Base-by-base conservation (phyloP, 2,888 invertebrate genomes). In the Aleiodes testaceus region DNA sequence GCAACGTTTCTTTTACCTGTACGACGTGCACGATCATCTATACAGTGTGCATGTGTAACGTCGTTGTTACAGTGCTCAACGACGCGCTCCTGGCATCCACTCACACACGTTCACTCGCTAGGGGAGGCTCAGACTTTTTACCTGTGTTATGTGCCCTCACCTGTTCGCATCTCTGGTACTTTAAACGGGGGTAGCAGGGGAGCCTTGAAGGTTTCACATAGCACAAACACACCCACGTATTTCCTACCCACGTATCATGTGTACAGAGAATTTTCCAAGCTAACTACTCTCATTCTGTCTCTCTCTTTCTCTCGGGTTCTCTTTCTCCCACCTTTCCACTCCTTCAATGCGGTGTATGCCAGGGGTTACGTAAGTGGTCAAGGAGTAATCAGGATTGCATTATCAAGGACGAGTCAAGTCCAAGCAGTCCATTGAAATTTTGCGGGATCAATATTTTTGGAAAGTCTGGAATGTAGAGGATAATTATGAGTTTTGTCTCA, bases 1-100 rank as follows among this genome's bases (percentile, higher is more conserved):
- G 76, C 81, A 81, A 87, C 86, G 84, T 84, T 86, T 86, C 85
- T 85, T 84, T 83, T 83, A 85, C 86, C 86, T 85, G 85, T 81
- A 80, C 78, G 79, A 77, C 75, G 76, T 78, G 69, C 72, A 77
- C 72, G 78, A 75, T 73, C 76, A 67, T 75, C 72, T 45, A 65
- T 11, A 16, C 65, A 55, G 47, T 45, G 30, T 59, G 50, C 49
- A 42, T 44, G 16, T 14, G 45, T 44, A 47, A 55, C 14, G 45
- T n/a, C 47, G 55, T 16, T 47, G 49, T 14, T 20, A 22, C 36
- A 42, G 18, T 30, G 36, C 36, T 63, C 69, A 18, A 36, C 26
- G 30, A 49, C 64, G 1, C 14, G 36, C 36, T 49, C 3, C n/a
- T 16, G 49, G 14, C 14, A 16, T 49, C 16, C 7, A 14, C 16